phyloP scores from a whole-genome alignment of 1,140 invertebrate genomes.

The Brachionus koreanus region DNA sequence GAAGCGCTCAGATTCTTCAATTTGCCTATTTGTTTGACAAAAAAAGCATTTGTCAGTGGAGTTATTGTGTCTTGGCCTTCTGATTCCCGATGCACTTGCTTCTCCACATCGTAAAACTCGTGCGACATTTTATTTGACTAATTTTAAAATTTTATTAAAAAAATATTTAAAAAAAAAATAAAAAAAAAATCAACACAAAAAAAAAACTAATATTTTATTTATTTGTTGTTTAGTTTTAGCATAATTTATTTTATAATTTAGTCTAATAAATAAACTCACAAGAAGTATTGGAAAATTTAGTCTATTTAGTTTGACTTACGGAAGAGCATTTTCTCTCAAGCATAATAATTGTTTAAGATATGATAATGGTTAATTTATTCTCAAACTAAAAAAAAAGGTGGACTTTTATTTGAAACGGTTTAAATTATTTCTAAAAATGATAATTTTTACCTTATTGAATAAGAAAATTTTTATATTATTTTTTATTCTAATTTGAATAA shows the following conservation, averaged over 20 bases:
- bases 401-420: not conserved
- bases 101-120: conserved; percentile 25
- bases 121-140: not conserved
- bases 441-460: not conserved
- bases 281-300: not conserved
- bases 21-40: conserved; percentile 5
- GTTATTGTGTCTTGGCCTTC: conserved; percentile 44
- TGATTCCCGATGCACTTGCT: conserved; percentile 23
- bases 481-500: not conserved
- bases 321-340: not conserved
- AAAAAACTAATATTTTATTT: not conserved
- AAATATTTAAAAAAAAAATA: not conserved
- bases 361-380: not conserved
- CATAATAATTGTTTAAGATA: not conserved
- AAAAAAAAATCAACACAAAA: not conserved
- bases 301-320: not conserved
- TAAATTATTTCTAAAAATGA: not conserved
- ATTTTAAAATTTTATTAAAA: not conserved
- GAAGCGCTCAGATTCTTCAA: not conserved
- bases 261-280: not conserved
- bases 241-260: not conserved
- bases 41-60: conserved; percentile 32
- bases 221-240: not conserved
- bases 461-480: not conserved
- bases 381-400: not conserved